Evolutionary conservation across 1,140 invertebrate genomes (phyloP).

Genomic region (Drosophila pseudoananassae): DNA sequence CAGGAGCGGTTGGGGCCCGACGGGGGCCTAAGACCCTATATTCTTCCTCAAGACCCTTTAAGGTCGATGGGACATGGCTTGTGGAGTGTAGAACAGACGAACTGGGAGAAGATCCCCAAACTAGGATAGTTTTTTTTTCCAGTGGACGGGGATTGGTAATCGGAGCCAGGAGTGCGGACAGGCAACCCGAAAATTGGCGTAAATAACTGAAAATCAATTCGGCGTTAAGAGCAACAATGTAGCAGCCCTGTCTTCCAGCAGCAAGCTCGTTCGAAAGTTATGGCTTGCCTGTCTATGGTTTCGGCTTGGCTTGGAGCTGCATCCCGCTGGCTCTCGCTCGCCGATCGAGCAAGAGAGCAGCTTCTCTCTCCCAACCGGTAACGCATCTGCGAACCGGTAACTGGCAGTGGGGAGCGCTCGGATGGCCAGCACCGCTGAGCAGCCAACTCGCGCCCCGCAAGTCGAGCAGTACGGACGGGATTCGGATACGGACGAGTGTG

Average conservation of each 20-base stretch:
- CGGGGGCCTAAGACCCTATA: no score
- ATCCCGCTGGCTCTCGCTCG: conserved; percentile 46
- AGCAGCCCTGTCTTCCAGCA: conserved; percentile 34
- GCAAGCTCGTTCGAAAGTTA: conserved; percentile 78
- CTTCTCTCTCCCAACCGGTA: background rate
- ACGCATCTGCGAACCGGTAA: background rate
- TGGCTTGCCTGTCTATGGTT: conserved; percentile 36
- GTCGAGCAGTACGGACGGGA: background rate
- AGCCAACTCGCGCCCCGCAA: background rate
- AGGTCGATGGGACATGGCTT: no score
- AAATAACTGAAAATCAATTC: conserved; percentile 80
- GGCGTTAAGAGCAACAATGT: conserved; percentile 65
- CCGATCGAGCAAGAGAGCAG: background rate
- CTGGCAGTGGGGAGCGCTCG: no score
- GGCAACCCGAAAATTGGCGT: conserved; percentile 59
- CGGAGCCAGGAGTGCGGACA: conserved; percentile 45
- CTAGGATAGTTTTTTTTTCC: background rate
- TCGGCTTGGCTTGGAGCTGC: conserved; percentile 35
- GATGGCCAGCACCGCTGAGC: background rate
- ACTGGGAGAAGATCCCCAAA: no score
- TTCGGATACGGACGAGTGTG: background rate
- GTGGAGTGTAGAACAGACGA: no score
- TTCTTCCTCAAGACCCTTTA: no score
- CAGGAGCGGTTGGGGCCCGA: conserved; percentile 32
- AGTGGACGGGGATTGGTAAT: conserved; percentile 36